phyloP scores from a whole-genome alignment of 1,140 invertebrate genomes.

The Rhagoletis zephyria region DNA sequence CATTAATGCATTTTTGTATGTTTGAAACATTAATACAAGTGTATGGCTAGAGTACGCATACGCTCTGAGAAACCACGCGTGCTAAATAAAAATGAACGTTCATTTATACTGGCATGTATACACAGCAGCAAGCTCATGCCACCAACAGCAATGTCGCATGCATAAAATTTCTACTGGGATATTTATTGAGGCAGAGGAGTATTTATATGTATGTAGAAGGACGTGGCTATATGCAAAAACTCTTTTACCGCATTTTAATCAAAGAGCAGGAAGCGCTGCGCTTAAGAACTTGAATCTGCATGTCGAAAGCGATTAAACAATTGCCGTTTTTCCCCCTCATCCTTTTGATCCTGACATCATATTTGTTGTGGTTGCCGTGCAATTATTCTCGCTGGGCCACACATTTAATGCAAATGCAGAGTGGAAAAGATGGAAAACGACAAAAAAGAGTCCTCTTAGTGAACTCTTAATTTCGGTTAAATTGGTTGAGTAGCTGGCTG shows the following conservation, averaged over 20 bases:
- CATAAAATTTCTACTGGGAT: too few relatives aligned
- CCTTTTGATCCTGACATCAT: background rate
- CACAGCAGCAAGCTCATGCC: too few relatives aligned
- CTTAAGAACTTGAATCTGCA: constrained; percentile 56
- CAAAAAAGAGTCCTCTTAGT: constrained; percentile 12
- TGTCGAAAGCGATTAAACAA: constrained; percentile 56
- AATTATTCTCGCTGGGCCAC: constrained; percentile 41
- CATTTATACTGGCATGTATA: too few relatives aligned
- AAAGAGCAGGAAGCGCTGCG: constrained; percentile 13
- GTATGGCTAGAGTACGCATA: too few relatives aligned
- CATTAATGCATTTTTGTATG: too few relatives aligned
- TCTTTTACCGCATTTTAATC: constrained; percentile 5
- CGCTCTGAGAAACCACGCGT: too few relatives aligned
- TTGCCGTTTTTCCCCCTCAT: background rate
- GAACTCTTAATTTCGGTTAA: constrained; percentile 45
- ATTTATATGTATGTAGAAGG: too few relatives aligned
- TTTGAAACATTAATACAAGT: too few relatives aligned
- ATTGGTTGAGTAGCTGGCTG: background rate
- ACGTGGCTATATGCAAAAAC: background rate
- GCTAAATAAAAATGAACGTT: too few relatives aligned
- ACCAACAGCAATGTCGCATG: too few relatives aligned
- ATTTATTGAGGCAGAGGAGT: too few relatives aligned
- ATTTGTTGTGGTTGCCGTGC: constrained; percentile 24
- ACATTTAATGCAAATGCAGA: constrained; percentile 41
- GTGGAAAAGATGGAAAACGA: constrained; percentile 3